Evolutionary conservation across 2,797 vertebrate species (phyloP).

Genomic region (Botia almorhae): DNA sequence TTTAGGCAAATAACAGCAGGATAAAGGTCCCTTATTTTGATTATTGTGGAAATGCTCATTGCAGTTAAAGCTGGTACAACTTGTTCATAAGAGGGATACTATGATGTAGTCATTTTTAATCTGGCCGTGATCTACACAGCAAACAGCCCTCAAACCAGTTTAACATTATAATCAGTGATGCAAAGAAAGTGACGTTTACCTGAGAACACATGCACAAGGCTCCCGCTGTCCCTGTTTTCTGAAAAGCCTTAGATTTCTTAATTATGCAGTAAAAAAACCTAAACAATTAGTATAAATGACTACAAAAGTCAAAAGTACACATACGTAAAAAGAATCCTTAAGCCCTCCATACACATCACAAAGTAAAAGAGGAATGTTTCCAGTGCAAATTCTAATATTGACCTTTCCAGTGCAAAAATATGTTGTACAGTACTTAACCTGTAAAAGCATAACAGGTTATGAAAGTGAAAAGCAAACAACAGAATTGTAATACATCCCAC

Average conservation of each 20-base stretch:
- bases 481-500: not conserved
- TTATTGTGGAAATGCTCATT: conserved; percentile 2
- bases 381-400: conserved; percentile 50
- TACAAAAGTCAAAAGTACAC: conserved; percentile 13
- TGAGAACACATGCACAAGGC: conserved; percentile 48
- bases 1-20: not conserved
- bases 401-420: conserved; percentile 36
- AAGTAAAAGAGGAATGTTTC: conserved; percentile 34
- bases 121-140: conserved; percentile 4
- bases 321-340: conserved; percentile 33
- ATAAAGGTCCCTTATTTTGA: not conserved
- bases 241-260: conserved; percentile 1
- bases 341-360: conserved; percentile 5
- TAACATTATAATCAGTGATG: conserved; percentile 37
- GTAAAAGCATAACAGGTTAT: conserved; percentile 29
- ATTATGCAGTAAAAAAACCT: not conserved
- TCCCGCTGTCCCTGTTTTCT: not conserved
- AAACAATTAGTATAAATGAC: conserved; percentile 19
- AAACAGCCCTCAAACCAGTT: conserved; percentile 33
- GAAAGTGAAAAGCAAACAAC: conserved; percentile 40
- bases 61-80: conserved; percentile 21
- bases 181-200: conserved; percentile 39
- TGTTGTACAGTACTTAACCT: conserved; percentile 26
- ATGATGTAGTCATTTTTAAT: conserved; percentile 18
- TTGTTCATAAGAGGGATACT: conserved; percentile 32